These are phyloP conservation scores for Elephantulus edwardii DNA, from an alignment of 2,113 vertebrate genomes.

Conservation along the genomic window DNA sequence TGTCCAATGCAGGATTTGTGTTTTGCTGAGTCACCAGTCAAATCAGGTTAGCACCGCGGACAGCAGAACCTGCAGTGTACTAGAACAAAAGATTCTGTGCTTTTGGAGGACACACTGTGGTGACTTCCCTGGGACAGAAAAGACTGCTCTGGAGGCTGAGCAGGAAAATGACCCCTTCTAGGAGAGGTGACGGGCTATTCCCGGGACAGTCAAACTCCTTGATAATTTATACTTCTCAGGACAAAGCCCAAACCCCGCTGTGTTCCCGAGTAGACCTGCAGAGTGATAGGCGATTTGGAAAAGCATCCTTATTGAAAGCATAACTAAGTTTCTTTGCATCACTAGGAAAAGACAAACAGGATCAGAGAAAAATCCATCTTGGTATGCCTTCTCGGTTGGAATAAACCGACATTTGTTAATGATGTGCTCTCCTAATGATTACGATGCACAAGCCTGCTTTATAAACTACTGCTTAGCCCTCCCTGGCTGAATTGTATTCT, in stretches of 20 bases:
- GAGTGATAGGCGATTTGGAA: background rate
- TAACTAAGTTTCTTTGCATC: background rate
- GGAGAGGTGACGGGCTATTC: background rate
- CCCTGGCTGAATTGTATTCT: background rate
- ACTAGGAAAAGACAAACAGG: background rate
- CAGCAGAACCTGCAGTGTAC: background rate
- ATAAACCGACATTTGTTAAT: background rate
- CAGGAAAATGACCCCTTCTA: background rate
- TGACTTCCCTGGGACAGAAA: background rate
- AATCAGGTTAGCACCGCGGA: conserved; percentile 3
- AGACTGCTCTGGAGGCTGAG: background rate
- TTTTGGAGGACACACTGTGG: background rate
- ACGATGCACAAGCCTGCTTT: background rate
- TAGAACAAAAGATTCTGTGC: conserved; percentile 18
- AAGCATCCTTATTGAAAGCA: background rate
- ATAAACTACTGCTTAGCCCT: background rate
- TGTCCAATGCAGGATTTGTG: conserved; percentile 26
- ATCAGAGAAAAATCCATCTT: conserved; percentile 28
- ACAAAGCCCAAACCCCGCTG: background rate
- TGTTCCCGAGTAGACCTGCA: background rate
- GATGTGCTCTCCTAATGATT: background rate
- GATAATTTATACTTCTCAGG: background rate
- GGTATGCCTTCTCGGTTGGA: background rate
- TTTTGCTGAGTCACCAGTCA: conserved; percentile 67
- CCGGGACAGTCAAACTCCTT: background rate